Conservation (phyloP, 1,140 invertebrate genomes). For the Cataglyphis hispanica region DNA sequence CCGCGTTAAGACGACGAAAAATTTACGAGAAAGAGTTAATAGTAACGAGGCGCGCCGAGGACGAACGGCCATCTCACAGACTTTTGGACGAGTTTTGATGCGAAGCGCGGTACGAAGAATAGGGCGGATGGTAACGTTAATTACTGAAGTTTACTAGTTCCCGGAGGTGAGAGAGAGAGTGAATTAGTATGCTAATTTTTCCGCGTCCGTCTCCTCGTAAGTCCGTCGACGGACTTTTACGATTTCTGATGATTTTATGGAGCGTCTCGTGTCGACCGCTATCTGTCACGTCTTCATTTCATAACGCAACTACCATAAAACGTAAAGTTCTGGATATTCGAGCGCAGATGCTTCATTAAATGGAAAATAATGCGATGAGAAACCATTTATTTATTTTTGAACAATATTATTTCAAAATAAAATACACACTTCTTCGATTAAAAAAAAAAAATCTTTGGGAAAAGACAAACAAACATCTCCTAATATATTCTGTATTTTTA, state of each 20-base stretch:
- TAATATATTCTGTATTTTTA: too few species aligned
- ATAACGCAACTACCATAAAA: constrained; percentile 44
- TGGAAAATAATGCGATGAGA: background rate
- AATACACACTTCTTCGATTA: background rate
- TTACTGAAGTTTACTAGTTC: constrained; percentile 82
- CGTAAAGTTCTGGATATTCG: background rate
- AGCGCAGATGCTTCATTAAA: background rate
- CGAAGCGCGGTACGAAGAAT: constrained; percentile 41
- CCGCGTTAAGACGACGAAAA: constrained; percentile 14
- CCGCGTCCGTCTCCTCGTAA: constrained; percentile 36
- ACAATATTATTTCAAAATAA: background rate
- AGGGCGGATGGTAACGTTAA: constrained; percentile 74
- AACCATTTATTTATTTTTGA: background rate
- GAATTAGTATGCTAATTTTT: constrained; percentile 84
- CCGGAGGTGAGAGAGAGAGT: constrained; percentile 54
- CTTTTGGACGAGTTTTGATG: constrained; percentile 38
- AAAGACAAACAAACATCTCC: too few species aligned
- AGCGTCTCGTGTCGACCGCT: constrained; percentile 34
- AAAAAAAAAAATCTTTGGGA: background rate
- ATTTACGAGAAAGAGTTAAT: constrained; percentile 35
- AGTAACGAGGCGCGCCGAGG: constrained; percentile 18
- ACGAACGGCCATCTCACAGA: constrained; percentile 27
- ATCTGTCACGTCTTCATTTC: constrained; percentile 40
- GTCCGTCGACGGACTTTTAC: constrained; percentile 64
- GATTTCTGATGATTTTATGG: constrained; percentile 68